Conservation (phyloP, 2,888 invertebrate species). For the Dynastes maya region DNA sequence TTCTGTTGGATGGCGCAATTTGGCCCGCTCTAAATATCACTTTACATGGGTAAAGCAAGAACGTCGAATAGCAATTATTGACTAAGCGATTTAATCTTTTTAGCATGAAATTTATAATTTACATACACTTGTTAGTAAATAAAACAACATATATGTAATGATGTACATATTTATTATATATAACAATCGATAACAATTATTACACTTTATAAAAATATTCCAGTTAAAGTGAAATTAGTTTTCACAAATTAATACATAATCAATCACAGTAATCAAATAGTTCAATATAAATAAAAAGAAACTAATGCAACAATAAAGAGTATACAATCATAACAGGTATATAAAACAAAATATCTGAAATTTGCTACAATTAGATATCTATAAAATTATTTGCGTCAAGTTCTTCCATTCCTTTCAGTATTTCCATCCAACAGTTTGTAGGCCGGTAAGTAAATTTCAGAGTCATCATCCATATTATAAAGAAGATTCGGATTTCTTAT, state of each 20-base stretch:
- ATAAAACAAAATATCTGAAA: constrained; percentile 15
- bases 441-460: constrained; percentile 79
- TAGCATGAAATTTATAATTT: too few species aligned
- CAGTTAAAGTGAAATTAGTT: constrained; percentile 15
- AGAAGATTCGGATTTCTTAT: constrained; percentile 85
- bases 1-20: too few species aligned
- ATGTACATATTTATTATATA: constrained; percentile 4
- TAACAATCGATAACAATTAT: constrained; percentile 22
- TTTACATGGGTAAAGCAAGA: too few species aligned
- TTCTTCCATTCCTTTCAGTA: constrained; percentile 77
- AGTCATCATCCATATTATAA: constrained; percentile 73
- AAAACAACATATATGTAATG: not conserved
- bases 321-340: constrained; percentile 7
- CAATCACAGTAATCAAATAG: constrained; percentile 5
- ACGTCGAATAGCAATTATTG: too few species aligned
- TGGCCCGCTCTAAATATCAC: too few species aligned
- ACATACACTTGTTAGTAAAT: too few species aligned
- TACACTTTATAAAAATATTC: constrained; percentile 27
- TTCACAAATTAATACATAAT: constrained; percentile 22
- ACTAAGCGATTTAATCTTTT: too few species aligned
- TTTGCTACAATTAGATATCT: constrained; percentile 38
- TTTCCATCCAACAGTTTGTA: constrained; percentile 78
- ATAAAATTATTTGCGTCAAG: constrained; percentile 46
- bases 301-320: not conserved
- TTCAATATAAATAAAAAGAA: constrained; percentile 14